Evolutionary conservation across 1,140 invertebrate genomes (phyloP).

Genomic region (Pristionchus pacificus): DNA sequence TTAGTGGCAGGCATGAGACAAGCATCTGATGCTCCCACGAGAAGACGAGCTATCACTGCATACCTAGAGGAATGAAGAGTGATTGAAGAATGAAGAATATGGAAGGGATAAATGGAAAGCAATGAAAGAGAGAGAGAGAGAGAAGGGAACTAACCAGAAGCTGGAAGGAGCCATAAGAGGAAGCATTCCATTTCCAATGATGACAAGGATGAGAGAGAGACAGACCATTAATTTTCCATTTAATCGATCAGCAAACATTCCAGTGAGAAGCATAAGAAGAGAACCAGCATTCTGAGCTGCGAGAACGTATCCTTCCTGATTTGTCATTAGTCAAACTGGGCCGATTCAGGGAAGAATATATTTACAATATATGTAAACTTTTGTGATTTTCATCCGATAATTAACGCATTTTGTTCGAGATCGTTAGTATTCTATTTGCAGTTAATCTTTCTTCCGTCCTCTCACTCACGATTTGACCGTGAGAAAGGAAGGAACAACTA

Average conservation of each 20-base stretch:
- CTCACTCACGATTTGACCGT: no score
- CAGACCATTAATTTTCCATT: conserved; percentile 56
- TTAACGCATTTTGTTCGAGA: no score
- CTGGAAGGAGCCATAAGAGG: conserved; percentile 44
- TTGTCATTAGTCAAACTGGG: neutral
- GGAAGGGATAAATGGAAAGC: no score
- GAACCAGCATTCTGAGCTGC: conserved; percentile 56
- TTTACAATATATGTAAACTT: no score
- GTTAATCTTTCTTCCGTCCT: no score
- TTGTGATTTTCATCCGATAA: no score
- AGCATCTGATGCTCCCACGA: conserved; percentile 52
- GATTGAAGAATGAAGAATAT: neutral
- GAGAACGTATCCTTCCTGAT: conserved; percentile 50
- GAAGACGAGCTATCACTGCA: conserved; percentile 41
- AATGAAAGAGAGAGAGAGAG: conserved; percentile 9
- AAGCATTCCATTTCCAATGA: conserved; percentile 47
- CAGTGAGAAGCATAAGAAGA: conserved; percentile 51
- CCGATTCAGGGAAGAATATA: no score
- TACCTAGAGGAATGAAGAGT: no score
- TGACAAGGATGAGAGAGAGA: conserved; percentile 42
- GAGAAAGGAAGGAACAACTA: no score
- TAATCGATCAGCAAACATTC: conserved; percentile 48
- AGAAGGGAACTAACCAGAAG: conserved; percentile 44
- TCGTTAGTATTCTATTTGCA: no score
- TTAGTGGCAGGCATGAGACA: conserved; percentile 53